phyloP scores from a whole-genome alignment of 53 echinoderm and acorn worm species.

The Echinometra lucunter region DNA sequence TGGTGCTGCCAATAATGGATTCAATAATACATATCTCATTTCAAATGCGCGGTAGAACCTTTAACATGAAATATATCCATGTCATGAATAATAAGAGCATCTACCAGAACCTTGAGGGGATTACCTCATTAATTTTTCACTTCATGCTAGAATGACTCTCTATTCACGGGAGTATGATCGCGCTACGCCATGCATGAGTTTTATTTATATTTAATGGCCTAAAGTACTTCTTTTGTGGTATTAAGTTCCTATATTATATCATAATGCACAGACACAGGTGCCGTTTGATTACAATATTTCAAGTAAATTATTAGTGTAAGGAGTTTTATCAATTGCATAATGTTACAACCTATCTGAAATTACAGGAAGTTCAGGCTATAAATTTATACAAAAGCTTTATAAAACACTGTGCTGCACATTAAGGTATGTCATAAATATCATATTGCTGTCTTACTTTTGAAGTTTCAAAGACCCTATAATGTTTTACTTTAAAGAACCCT shows the following conservation, averaged over 20 bases:
- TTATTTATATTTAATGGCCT: slow-evolving; percentile 33
- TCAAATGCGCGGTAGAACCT: not conserved
- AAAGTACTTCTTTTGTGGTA: not conserved
- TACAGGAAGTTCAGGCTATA: not conserved
- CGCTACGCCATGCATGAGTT: not conserved
- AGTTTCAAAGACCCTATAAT: too few relatives aligned
- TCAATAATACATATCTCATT: not conserved
- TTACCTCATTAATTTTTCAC: slow-evolving; percentile 5
- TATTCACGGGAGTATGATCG: slow-evolving; percentile 13
- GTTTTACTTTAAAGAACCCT: too few relatives aligned
- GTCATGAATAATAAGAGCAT: not conserved
- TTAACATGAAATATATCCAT: not conserved
- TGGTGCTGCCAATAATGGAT: not conserved
- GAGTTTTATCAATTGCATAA: not conserved
- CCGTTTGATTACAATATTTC: too few relatives aligned
- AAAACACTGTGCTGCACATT: too few relatives aligned
- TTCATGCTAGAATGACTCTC: slow-evolving; percentile 31
- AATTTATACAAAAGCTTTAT: too few relatives aligned
- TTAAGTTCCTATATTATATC: not conserved
- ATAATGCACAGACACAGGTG: not conserved
- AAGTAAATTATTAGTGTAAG: not conserved
- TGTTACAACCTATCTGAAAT: not conserved
- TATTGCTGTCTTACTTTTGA: too few relatives aligned
- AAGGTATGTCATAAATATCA: too few relatives aligned
- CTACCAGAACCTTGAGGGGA: not conserved